A percentile compares a stretch with the other conserved stretches of the same genome.
Evolutionary conservation across 2,888 invertebrate species (phyloP).

Genomic region (Drosophila mulleri): DNA sequence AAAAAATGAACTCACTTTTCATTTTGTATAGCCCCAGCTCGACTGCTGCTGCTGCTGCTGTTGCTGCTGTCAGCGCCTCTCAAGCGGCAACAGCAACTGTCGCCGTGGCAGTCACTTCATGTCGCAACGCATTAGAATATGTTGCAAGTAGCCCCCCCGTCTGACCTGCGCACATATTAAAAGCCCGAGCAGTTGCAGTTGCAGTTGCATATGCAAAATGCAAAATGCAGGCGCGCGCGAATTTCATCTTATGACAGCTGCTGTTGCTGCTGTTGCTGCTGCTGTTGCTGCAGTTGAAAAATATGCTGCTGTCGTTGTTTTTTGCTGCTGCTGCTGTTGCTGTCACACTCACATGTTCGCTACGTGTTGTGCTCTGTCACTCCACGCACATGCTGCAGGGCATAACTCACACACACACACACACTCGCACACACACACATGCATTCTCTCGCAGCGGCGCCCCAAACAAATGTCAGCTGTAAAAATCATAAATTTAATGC

Average conservation of each 20-base stretch:
- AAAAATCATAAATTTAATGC: constrained; percentile 81
- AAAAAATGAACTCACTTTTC: constrained; percentile 70
- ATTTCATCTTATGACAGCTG: constrained; percentile 84
- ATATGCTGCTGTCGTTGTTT: constrained; percentile 68
- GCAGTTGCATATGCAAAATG: constrained; percentile 74
- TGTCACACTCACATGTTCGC: constrained; percentile 62
- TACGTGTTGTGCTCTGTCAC: constrained; percentile 69
- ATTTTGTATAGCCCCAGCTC: constrained; percentile 28
- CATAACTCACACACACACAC: constrained; percentile 45
- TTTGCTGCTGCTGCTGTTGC: constrained; percentile 51
- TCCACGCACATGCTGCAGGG: constrained; percentile 63
- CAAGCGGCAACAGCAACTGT: constrained; percentile 82
- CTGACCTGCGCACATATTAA: constrained; percentile 4
- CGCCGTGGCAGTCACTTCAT: constrained; percentile 80
- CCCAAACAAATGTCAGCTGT: constrained; percentile 80
- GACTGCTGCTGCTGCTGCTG: constrained; percentile 54
- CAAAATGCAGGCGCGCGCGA: constrained; percentile 79
- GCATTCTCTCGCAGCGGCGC: constrained; percentile 59
- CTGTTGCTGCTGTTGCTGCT: constrained; percentile 40
- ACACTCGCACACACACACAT: constrained; percentile 11
- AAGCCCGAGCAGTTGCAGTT: constrained; percentile 53
- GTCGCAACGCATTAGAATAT: constrained; percentile 81
- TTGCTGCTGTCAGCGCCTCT: constrained; percentile 74
- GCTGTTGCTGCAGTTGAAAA: constrained; percentile 56
- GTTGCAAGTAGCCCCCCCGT: constrained; percentile 58